These are phyloP conservation scores for Halcyon malimbica DNA, from an alignment of 2,113 vertebrate genomes.

Conservation along the genomic window DNA sequence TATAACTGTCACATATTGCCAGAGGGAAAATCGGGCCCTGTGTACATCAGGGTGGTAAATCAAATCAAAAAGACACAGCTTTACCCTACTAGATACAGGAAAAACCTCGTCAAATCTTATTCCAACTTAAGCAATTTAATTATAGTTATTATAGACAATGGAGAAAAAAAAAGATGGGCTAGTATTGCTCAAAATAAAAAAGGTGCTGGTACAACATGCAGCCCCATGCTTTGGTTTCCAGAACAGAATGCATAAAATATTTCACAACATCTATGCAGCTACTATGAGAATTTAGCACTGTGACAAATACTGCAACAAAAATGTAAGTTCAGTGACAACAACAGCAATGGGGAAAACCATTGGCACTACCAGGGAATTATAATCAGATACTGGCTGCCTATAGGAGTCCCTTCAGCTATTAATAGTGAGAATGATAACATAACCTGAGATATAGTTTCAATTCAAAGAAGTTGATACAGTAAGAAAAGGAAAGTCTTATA, in stretches of 20 bases:
- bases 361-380: neutral
- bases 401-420: neutral
- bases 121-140: neutral
- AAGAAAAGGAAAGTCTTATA: neutral
- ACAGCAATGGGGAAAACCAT: neutral
- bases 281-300: neutral
- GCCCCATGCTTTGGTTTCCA: neutral
- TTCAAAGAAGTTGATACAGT: neutral
- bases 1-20: neutral
- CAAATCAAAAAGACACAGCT: neutral
- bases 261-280: neutral
- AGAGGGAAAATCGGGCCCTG: neutral
- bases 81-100: neutral
- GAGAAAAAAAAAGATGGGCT: neutral
- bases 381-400: neutral
- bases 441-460: neutral
- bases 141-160: neutral
- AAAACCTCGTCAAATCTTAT: neutral
- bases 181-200: neutral
- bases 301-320: slow-evolving; percentile 37
- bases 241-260: neutral
- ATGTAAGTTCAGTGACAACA: neutral
- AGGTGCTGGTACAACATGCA: neutral
- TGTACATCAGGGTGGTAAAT: neutral
- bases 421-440: neutral